Conservation (phyloP, 37 sponge, comb jelly and placozoan genomes). For the Mnemiopsis leidyi region DNA sequence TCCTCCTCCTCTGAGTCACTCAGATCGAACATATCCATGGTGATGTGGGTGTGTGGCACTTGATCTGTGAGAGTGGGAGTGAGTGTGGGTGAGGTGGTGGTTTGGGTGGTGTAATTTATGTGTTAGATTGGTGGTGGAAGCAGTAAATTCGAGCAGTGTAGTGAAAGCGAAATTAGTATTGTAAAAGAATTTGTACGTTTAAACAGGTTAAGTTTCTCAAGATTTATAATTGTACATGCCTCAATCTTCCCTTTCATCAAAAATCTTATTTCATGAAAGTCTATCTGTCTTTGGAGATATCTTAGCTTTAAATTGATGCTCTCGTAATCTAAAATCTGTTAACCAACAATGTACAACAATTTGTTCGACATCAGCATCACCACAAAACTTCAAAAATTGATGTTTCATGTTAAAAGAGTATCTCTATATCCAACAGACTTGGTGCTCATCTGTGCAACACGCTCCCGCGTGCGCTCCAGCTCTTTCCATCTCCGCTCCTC, state of each 20-base stretch:
- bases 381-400: not conserved
- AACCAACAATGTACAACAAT: not conserved
- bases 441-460: slow-evolving; percentile 48
- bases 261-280: no score
- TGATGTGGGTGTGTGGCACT: not conserved
- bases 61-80: not conserved
- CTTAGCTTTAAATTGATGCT: not conserved
- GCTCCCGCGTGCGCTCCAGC: slow-evolving; percentile 40
- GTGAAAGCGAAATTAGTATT: not conserved
- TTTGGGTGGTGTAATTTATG: not conserved
- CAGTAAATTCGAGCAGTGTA: not conserved
- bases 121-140: not conserved
- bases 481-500: slow-evolving; percentile 60
- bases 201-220: not conserved
- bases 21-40: not conserved
- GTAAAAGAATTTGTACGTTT: not conserved
- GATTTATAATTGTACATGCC: not conserved
- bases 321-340: not conserved
- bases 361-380: not conserved
- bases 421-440: slow-evolving; percentile 49
- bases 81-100: not conserved
- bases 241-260: no score
- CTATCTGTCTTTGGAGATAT: no score
- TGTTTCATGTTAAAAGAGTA: slow-evolving; percentile 28
- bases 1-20: not conserved